A percentile compares a stretch with the other conserved stretches of the same genome.
phyloP scores from a whole-genome alignment of 2,888 invertebrate genomes.

The Caenorhabditis drosophilae region DNA sequence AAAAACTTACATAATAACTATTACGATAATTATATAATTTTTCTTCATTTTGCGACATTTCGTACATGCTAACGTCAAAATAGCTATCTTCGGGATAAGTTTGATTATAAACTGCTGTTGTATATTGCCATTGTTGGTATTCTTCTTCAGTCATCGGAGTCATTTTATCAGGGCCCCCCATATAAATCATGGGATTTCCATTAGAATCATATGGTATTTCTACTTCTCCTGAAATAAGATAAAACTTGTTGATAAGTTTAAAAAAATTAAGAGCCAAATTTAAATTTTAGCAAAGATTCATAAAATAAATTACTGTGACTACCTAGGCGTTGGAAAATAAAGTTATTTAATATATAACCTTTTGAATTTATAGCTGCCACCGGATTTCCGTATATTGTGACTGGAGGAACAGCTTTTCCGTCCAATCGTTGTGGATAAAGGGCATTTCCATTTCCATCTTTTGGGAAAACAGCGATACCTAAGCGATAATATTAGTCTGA shows the following conservation, averaged over 20 bases:
- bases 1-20: constrained; percentile 3
- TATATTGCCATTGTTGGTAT: constrained; percentile 11
- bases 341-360: neutral
- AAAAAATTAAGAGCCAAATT: too few species aligned
- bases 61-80: constrained; percentile 1
- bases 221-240: neutral
- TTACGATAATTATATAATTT: constrained; percentile 1
- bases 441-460: constrained; percentile 28
- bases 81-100: constrained; percentile 4
- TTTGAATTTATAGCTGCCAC: constrained; percentile 43
- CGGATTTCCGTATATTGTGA: constrained; percentile 42
- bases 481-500: constrained; percentile 1
- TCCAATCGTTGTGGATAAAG: constrained; percentile 40
- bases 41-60: constrained; percentile 9
- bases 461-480: constrained; percentile 45
- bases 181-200: constrained; percentile 11
- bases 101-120: constrained; percentile 18
- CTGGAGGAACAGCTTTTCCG: constrained; percentile 43
- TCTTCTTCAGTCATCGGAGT: constrained; percentile 10
- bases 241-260: too few species aligned
- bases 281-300: too few species aligned
- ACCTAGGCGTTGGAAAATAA: too few species aligned
- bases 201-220: constrained; percentile 15
- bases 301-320: too few species aligned
- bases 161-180: constrained; percentile 10